Evolutionary conservation across 2,113 vertebrate species (phyloP).

Genomic region (Donacobius atricapilla): DNA sequence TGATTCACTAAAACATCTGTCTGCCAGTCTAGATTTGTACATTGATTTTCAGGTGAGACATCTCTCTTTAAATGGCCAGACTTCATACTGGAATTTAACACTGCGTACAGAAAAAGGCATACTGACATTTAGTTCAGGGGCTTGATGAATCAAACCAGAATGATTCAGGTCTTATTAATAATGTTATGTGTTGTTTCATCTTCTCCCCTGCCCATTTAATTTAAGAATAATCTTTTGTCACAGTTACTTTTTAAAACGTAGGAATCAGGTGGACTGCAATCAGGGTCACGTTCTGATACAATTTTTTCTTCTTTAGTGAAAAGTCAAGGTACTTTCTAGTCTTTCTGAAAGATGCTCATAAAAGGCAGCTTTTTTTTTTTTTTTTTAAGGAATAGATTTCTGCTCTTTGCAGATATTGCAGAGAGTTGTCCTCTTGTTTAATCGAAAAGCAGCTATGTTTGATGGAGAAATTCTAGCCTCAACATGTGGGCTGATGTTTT

Average conservation of each 20-base stretch:
- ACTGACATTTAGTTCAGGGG: background rate
- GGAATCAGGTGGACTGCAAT: background rate
- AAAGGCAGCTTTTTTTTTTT: background rate
- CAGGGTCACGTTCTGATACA: background rate
- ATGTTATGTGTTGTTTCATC: background rate
- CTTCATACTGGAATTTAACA: background rate
- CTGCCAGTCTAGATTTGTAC: background rate
- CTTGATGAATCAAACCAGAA: slow-evolving; percentile 25
- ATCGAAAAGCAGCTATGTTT: background rate
- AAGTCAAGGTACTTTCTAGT: background rate
- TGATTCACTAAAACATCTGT: background rate
- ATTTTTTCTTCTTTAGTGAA: background rate
- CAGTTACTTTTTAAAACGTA: background rate
- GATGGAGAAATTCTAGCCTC: slow-evolving; percentile 8
- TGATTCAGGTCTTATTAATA: background rate
- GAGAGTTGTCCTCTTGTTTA: slow-evolving; percentile 9
- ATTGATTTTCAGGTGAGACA: background rate
- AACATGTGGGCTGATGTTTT: background rate
- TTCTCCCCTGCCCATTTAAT: slow-evolving; percentile 3
- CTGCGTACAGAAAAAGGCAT: background rate
- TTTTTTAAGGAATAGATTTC: background rate
- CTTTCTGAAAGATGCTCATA: background rate
- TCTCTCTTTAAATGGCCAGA: background rate
- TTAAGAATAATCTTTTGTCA: slow-evolving; percentile 1
- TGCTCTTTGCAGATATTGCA: slow-evolving; percentile 35